Base-by-base conservation (phyloP, 2,888 invertebrate genomes). In the Norana najaformis region DNA sequence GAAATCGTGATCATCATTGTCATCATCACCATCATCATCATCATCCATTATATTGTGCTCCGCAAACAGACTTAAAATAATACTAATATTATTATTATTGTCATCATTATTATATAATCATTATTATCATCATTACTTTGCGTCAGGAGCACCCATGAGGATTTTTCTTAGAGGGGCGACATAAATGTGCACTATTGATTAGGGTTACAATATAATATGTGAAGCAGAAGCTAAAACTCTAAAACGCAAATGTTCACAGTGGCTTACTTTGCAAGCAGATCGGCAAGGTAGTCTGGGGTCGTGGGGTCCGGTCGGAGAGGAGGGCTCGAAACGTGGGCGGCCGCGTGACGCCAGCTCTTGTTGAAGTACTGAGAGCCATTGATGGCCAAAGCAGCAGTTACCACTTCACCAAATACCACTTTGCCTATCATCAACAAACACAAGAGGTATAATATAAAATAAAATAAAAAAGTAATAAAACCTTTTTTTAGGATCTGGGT, bases 311-410 rank as follows among this genome's bases (percentile, higher is more conserved):
- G 96, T 92, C 99, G 96, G 92, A 99, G 96, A 18, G 99, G 99
- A 35, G 99, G 99, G 91, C 98, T 97, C 95, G 99, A 96, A 91
- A 99, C 96, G 95, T 98, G 98, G 90, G 97, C 98, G 0, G 99
- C 99, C 90, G 98, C 98, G 96, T 98, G 98, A 83, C 95, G 94
- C 97, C 97, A 99, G 95, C 98, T 98, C 93, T 96, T 96, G 96
- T 98, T 97, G 94, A 96, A 96, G 95, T 97, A 97, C 95, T 97
- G 96, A 90, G 96, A 96, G 90, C 98, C 97, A 96, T 97, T 96
- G 92, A 96, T 96, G 91, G 96, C 97, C 92, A 97, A 95, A 91
- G 96, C 96, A 90, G 97, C 98, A 2, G 97, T 98, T 92, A 98
- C 96, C 4, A 98, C 97, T 95, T 99, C 99, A 85, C 98, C 99